Conservation (phyloP, 2,888 invertebrate genomes). For the Mycalesis mineus region DNA sequence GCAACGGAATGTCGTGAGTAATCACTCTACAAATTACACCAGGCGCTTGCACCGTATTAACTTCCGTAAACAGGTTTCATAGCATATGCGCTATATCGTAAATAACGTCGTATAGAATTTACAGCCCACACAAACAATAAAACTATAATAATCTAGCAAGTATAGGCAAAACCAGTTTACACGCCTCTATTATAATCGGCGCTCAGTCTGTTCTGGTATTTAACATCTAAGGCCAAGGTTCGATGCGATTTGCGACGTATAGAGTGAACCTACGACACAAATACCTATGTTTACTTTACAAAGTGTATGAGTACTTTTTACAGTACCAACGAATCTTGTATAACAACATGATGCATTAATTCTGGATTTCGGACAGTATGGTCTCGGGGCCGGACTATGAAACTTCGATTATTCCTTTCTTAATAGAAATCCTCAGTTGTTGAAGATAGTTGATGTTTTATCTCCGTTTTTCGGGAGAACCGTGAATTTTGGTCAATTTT, state of each 20-base stretch:
- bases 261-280: not conserved
- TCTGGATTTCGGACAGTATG: no score
- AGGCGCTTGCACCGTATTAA: conserved; percentile 4
- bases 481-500: no score
- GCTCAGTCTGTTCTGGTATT: conserved; percentile 6
- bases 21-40: conserved; percentile 3
- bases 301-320: no score
- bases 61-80: conserved; percentile 6
- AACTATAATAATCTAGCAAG: conserved; percentile 3
- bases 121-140: conserved; percentile 11
- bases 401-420: no score
- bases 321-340: no score
- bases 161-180: conserved; percentile 14
- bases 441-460: no score
- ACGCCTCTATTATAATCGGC: conserved; percentile 7
- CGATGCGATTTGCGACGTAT: not conserved
- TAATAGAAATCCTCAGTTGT: no score
- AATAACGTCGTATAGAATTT: conserved; percentile 2
- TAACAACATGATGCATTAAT: no score
- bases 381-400: no score
- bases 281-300: no score
- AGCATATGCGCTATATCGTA: not conserved
- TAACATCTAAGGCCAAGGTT: not conserved
- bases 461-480: no score
- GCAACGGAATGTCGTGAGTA: not conserved